phyloP scores from a whole-genome alignment of 92 coral and sea anemone species.

The Porites evermanni region DNA sequence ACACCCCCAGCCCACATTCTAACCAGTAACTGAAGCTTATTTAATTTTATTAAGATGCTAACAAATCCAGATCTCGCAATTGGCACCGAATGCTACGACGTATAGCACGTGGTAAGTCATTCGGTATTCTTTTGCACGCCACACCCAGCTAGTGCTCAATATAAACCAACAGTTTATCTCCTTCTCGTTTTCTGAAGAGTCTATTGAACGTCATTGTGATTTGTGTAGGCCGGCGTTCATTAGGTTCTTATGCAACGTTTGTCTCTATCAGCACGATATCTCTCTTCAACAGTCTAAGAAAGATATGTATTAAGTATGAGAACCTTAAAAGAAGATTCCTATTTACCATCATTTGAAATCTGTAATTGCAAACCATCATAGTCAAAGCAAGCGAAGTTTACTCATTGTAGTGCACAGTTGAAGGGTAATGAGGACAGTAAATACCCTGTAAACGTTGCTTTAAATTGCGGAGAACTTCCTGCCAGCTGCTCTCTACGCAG shows the following conservation, averaged over 20 bases:
- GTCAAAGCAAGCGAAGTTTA: too few species aligned
- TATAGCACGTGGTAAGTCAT: constrained; percentile 77
- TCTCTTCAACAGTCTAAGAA: background rate
- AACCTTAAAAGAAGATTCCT: too few species aligned
- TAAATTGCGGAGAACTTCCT: too few species aligned
- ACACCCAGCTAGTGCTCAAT: constrained; percentile 23
- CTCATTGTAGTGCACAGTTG: too few species aligned
- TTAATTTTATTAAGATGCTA: constrained; percentile 94
- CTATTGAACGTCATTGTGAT: background rate
- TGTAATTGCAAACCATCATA: too few species aligned
- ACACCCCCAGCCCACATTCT: constrained; percentile 36
- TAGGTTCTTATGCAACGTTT: background rate
- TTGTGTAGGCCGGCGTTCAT: background rate
- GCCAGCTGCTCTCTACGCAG: too few species aligned
- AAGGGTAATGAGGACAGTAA: too few species aligned
- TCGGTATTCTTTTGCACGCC: constrained; percentile 57
- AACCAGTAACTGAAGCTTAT: constrained; percentile 73
- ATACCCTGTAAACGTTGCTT: too few species aligned
- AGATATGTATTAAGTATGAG: background rate
- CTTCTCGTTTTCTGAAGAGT: background rate
- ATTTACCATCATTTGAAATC: too few species aligned
- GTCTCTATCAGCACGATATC: background rate
- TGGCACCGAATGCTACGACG: constrained; percentile 98
- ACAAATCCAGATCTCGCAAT: constrained; percentile 94
- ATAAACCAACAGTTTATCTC: background rate